Base-by-base conservation (phyloP, 37 sponge, comb jelly and placozoan species). In the Beroe forskalii region DNA sequence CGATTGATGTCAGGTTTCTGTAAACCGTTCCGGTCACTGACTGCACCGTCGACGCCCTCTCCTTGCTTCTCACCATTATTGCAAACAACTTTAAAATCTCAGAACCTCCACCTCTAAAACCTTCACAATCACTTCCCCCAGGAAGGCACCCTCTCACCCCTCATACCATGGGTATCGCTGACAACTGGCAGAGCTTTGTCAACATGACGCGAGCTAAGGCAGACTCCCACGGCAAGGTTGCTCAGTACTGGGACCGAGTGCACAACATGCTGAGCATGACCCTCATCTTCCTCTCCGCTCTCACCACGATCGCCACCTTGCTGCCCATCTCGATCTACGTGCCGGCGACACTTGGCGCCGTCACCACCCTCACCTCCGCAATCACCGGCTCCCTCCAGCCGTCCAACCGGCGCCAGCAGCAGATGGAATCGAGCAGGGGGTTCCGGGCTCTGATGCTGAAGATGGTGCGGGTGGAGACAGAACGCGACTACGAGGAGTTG, bases 371-470 rank as follows among this genome's bases (percentile, higher is more conserved):
- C 35, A 37, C 32, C 37, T 28, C 72, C 72, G 72, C 72, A 2
- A 35, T 69, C 6, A 32, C 72, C 38, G 72, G 72, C 37, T 69
- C 72, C 36, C 35, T 69, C 19, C 33, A 27, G 27, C 72, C 72
- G 33, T 32, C 33, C 19, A 69, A 35, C 38, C 72, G 72, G 17
- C 27, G 72, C 9, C 72, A 69, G 72, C 38, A 9, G 19, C 72
- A 69, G 37, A 69, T 33, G 37, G 72, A 35, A 32, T 69, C 72
- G 3, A 69, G 72, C 38, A 69, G 32, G 37, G 38, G 38, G 1
- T 69, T 69, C 72, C 27, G 38, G 38, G 35, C 72, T 28, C 72
- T 69, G 55, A 86, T 86, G 89, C 89, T 86, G 89, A 55, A 60
- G 60, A 55, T 86, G 89, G 55, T 86, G 60, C 23, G 60, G 60